Percentiles rank a stretch among this genome's conserved stretches.
phyloP scores from a whole-genome alignment of 2,113 vertebrate genomes.

The Helogale parvula region DNA sequence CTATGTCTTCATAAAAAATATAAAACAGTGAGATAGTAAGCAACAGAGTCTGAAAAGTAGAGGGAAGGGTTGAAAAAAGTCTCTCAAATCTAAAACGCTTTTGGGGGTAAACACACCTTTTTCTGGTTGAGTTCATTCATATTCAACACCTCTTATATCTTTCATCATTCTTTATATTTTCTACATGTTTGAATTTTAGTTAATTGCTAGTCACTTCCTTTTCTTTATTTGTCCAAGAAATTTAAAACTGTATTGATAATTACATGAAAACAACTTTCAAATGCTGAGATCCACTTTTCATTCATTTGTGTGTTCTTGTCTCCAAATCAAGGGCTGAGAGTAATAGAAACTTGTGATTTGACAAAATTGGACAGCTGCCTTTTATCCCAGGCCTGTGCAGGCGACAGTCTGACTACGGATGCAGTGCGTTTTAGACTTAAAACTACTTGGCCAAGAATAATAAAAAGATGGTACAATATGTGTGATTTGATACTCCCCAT shows the following conservation, averaged over 20 bases:
- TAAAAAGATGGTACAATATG: constrained; percentile 2
- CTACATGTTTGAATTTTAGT: constrained; percentile 12
- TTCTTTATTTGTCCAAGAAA: constrained; percentile 2
- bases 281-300: not conserved
- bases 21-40: not conserved
- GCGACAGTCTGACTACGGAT: not conserved
- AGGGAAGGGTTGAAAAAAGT: not conserved
- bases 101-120: not conserved
- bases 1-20: not conserved
- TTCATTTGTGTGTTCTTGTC: not conserved
- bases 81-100: not conserved
- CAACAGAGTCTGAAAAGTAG: not conserved
- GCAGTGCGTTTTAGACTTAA: not conserved
- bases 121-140: not conserved
- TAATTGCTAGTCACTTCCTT: not conserved
- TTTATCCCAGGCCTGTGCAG: not conserved
- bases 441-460: constrained; percentile 27
- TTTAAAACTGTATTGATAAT: not conserved
- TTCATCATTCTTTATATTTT: constrained; percentile 18
- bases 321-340: not conserved
- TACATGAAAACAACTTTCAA: not conserved
- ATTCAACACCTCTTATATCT: not conserved
- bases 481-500: not conserved
- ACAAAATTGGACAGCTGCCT: constrained; percentile 40
- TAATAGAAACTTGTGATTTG: constrained; percentile 21